Evolutionary conservation across 2,113 vertebrate genomes (phyloP), one percentile per base, ranked within the genome.

Genomic region (Ptychochromis oligacanthus): DNA sequence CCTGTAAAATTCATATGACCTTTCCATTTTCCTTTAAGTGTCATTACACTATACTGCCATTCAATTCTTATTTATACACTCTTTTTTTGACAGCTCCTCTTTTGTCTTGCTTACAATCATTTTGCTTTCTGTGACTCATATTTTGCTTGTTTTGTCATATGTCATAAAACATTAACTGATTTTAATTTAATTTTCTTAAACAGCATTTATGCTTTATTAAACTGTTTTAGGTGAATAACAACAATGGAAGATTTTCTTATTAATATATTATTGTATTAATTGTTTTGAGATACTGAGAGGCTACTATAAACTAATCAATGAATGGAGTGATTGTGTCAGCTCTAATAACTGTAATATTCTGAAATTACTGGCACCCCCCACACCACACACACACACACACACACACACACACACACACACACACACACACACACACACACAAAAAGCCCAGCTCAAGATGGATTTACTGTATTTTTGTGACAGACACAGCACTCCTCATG

Each of bases 381-480:
- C n/a, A n/a, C n/a, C n/a, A n/a, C n/a, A n/a, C n/a, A n/a, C n/a
- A n/a, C n/a, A n/a, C n/a, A n/a, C n/a, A n/a, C n/a, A n/a, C n/a
- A n/a, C n/a, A n/a, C n/a, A n/a, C n/a, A n/a, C n/a, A n/a, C n/a
- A n/a, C n/a, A n/a, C n/a, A n/a, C n/a, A n/a, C n/a, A n/a, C n/a
- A n/a, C n/a, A n/a, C n/a, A 40, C 38, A 40, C 38, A 40, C 24
- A 59, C 78, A 36, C 38, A 67, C 26, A 74, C 58, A 67, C 56
- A 46, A 18, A 59, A 24, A 65, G 28, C 24, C 13, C 18, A 55
- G 79, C 31, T 67, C 59, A 82, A 83, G 74, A 80, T 86, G 77
- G 65, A 85, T 72, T 64, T 24, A 57, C 67, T 64, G 18, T 34
- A 84, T 13, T 31, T 67, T 36, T 49, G 77, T 58, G 84, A 77